Evolutionary conservation across 2,888 invertebrate genomes (phyloP).

Genomic region (Cylloceria caligata): DNA sequence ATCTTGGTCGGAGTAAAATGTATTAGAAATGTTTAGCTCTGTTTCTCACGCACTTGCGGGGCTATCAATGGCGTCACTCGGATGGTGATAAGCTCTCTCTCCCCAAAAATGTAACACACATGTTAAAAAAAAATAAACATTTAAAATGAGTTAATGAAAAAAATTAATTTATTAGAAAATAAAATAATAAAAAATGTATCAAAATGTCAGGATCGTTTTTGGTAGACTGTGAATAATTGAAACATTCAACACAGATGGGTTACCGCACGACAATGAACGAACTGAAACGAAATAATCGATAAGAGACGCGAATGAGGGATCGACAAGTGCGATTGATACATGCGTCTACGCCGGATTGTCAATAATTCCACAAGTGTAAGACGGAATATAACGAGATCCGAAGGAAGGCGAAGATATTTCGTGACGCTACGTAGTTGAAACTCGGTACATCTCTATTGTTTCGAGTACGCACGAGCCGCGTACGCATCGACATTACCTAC

Average conservation of each 20-base stretch:
- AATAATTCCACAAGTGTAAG: slow-evolving; percentile 15
- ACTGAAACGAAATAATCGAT: not conserved
- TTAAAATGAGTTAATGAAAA: too few relatives aligned
- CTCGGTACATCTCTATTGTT: slow-evolving; percentile 52
- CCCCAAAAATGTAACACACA: too few relatives aligned
- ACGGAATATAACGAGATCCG: slow-evolving; percentile 5
- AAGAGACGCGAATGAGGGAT: not conserved
- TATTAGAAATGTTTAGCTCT: too few relatives aligned
- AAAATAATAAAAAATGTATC: not conserved
- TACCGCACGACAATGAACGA: not conserved
- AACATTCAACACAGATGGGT: not conserved
- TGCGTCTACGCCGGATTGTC: not conserved
- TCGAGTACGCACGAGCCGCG: slow-evolving; percentile 34
- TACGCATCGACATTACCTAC: slow-evolving; percentile 45
- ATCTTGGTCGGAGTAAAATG: too few relatives aligned
- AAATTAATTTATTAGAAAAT: too few relatives aligned
- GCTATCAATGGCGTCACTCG: too few relatives aligned
- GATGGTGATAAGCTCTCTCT: too few relatives aligned
- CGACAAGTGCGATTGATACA: not conserved
- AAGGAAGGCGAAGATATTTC: slow-evolving; percentile 11
- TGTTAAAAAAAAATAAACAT: too few relatives aligned
- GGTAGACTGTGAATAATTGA: not conserved
- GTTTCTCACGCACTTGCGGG: too few relatives aligned
- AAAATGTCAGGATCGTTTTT: not conserved
- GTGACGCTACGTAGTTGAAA: slow-evolving; percentile 53